Evolutionary conservation across 2,888 invertebrate species (phyloP), one percentile per base, ranked within the genome.

Genomic region (Andrena fulva): DNA sequence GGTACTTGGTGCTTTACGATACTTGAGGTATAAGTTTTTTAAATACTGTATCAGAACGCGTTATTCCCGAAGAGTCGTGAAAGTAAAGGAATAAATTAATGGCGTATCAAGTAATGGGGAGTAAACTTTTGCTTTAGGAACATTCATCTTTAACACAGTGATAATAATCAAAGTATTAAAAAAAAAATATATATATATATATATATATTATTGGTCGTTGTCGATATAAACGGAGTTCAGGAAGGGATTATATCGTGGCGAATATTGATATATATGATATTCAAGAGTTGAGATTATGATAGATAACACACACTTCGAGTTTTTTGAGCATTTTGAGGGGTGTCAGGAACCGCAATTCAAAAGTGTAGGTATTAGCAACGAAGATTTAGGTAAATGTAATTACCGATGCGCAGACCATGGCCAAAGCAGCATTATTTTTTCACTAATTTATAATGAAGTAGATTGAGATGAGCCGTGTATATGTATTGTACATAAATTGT

Each of bases 401-500:
- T 84, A 89, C 76, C 70, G 59, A 84, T 86, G 86, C 74, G 87
- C 85, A 89, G 81, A 89, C 88, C 84, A 87, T 89, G 88, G 92
- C 93, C 92, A 93, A 93, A 93, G 93, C 93, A 93, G 92, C 92
- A 92, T 93, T 93, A 93, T 93, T 93, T 93, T 93, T 93, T 91
- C 93, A 93, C 92, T 92, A 90, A 92, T 91, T 92, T 90, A 89
- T 91, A 92, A 89, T 66, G 73, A 87, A 76, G 73, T 83, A 87
- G 80, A 74, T 79, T 27, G 79, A 67, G 77, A 68, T 54, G 81
- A 77, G 77, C 75, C 70, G 70, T 85, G 81, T 91, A 84, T 90
- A 91, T 89, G 87, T 90, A 90, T 86, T 92, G 91, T 92, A 92
- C 73, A 92, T 92, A 91, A 89, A 85, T 85, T 85, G 87, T 88